Conservation (phyloP, 2,888 invertebrate species). For the Tachina lurida region DNA sequence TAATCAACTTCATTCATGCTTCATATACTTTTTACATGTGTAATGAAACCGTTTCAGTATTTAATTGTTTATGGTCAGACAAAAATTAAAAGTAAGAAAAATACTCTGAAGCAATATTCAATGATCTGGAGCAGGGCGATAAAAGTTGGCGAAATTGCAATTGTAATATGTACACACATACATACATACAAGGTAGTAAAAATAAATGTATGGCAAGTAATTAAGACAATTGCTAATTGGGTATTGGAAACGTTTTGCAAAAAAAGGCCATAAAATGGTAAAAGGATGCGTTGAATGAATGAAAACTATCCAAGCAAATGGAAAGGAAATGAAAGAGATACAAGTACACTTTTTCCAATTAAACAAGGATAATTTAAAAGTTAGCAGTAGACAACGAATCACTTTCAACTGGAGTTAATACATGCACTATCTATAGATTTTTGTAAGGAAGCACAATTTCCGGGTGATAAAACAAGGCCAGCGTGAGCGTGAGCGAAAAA, state of each 20-base stretch:
- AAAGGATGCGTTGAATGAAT: neutral
- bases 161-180: neutral
- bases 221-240: conserved; percentile 72
- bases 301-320: conserved; percentile 1
- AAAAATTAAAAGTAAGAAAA: conserved; percentile 27
- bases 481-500: too few species aligned
- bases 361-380: neutral
- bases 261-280: neutral
- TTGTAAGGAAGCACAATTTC: too few species aligned
- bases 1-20: conserved; percentile 64
- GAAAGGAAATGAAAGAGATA: neutral
- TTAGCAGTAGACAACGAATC: too few species aligned
- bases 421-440: too few species aligned
- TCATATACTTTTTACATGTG: conserved; percentile 65
- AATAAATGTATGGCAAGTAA: conserved; percentile 69
- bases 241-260: conserved; percentile 56
- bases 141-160: conserved; percentile 35
- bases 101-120: neutral
- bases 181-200: conserved; percentile 59
- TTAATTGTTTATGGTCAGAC: conserved; percentile 69
- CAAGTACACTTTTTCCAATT: too few species aligned
- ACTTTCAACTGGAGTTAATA: too few species aligned
- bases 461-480: too few species aligned
- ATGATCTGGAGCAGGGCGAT: conserved; percentile 11
- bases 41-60: conserved; percentile 69